Evolutionary conservation across 1,140 invertebrate genomes (phyloP).

Genomic region (Vollenhovia emeryi): DNA sequence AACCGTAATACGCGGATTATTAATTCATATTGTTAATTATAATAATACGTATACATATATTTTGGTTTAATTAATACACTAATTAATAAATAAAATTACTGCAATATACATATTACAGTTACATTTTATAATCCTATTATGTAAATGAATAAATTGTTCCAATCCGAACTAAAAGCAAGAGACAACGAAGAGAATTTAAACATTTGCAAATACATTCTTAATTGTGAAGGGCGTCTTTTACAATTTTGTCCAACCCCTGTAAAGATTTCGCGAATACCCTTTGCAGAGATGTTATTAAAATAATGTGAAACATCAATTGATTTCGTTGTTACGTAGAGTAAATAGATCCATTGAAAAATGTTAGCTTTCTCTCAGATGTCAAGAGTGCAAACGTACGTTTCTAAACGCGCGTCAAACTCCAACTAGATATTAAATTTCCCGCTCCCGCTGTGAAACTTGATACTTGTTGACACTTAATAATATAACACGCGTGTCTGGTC

Average conservation of each 20-base stretch:
- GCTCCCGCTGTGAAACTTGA: background rate
- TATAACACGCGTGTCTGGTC: background rate
- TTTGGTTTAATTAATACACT: conserved; percentile 4
- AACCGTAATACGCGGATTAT: conserved; percentile 18
- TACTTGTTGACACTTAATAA: background rate
- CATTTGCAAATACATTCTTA: background rate
- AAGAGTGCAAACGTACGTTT: background rate
- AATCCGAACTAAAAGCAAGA: background rate
- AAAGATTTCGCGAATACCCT: background rate
- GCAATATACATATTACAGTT: background rate
- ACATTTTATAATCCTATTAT: conserved; percentile 12
- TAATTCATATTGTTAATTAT: conserved; percentile 35
- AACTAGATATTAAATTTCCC: background rate
- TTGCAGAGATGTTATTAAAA: background rate
- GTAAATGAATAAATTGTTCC: background rate
- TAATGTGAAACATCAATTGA: background rate
- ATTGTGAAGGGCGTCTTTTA: background rate
- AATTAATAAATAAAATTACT: conserved; percentile 30
- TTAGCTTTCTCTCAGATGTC: background rate
- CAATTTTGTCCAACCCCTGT: background rate
- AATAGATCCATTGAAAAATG: background rate
- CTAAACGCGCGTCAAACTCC: background rate
- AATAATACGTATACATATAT: conserved; percentile 4
- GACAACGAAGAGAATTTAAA: background rate
- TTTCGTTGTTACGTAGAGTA: background rate